Percentiles rank a stretch among this genome's conserved stretches.
Conservation (phyloP, 2,113 vertebrate species). For the Hippocampus comes region DNA sequence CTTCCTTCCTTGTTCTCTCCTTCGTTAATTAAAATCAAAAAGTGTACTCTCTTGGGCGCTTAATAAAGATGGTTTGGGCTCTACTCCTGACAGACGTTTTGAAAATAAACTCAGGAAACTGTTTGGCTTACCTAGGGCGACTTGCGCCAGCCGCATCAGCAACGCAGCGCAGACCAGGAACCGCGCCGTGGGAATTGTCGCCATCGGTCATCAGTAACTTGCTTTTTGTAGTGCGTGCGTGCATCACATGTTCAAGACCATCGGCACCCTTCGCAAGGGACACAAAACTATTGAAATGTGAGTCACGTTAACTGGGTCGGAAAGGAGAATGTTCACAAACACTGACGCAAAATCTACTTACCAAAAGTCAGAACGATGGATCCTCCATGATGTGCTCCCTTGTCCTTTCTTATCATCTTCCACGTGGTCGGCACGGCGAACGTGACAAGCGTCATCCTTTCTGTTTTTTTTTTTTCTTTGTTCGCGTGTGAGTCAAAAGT, state of each 20-base stretch:
- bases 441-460: not conserved
- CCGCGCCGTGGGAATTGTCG: conserved; percentile 35
- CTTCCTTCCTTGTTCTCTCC: too few relatives aligned
- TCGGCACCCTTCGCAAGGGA: not conserved
- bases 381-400: not conserved
- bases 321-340: not conserved
- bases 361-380: not conserved
- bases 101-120: not conserved
- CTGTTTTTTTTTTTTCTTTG: not conserved
- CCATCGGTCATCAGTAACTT: conserved; percentile 28
- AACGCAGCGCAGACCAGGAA: conserved; percentile 11
- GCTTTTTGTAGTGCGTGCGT: not conserved
- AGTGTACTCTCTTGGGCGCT: too few relatives aligned
- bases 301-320: not conserved
- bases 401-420: not conserved
- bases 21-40: too few relatives aligned
- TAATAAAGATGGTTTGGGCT: too few relatives aligned
- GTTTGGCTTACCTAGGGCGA: conserved; percentile 42
- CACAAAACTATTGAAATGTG: not conserved
- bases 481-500: not conserved
- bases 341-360: not conserved
- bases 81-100: too few relatives aligned
- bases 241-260: not conserved
- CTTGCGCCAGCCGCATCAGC: conserved; percentile 4
- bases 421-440: not conserved